A percentile compares a stretch with the other conserved stretches of the same genome.
phyloP scores from a whole-genome alignment of 2,113 vertebrate genomes.

The Pteronura brasiliensis region DNA sequence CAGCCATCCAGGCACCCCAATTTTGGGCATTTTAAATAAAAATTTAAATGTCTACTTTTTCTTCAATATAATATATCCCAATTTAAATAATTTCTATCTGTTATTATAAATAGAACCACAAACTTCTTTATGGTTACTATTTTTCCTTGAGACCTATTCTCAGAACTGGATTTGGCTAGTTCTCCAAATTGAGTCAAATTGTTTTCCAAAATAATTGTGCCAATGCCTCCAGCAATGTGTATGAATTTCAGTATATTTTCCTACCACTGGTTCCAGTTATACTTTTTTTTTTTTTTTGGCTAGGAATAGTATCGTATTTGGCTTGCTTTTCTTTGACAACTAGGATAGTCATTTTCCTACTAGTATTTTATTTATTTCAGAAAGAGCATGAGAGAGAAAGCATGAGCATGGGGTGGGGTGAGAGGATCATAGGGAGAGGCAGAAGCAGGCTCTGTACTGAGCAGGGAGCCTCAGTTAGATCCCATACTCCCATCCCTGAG shows the following conservation, averaged over 20 bases:
- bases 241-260: background rate
- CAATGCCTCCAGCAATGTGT: background rate
- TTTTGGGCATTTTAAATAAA: background rate
- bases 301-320: background rate
- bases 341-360: background rate
- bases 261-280: background rate
- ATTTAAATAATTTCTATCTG: background rate
- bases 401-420: background rate
- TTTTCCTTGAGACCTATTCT: background rate
- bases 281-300: background rate
- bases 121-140: background rate
- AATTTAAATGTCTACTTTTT: background rate
- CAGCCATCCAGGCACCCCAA: background rate
- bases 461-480: too few species aligned
- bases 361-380: background rate
- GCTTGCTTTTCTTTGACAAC: background rate
- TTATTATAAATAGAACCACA: background rate
- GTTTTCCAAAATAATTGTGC: background rate
- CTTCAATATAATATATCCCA: background rate
- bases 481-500: too few species aligned
- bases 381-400: background rate
- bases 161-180: background rate
- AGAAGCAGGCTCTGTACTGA: too few species aligned
- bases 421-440: too few species aligned
- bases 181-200: background rate